These are phyloP conservation scores for Catharus minimus DNA, from an alignment of 2,113 vertebrate species.

Conservation along the genomic window DNA sequence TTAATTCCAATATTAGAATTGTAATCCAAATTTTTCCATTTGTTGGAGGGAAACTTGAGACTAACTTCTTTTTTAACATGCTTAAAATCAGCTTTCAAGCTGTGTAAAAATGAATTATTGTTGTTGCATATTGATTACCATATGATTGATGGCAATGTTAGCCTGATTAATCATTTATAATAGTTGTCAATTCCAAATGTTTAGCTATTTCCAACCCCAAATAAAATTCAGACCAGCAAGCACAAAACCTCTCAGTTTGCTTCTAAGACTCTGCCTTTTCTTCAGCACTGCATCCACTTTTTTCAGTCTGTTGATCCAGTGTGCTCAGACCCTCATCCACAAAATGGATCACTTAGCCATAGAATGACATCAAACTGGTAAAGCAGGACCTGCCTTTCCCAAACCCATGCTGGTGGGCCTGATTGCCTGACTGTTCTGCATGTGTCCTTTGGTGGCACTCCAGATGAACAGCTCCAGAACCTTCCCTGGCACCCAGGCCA, in stretches of 20 bases:
- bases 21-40: background rate
- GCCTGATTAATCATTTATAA: background rate
- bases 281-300: background rate
- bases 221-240: background rate
- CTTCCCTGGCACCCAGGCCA: background rate
- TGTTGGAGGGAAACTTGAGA: background rate
- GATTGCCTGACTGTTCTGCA: rapidly evolving
- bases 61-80: background rate
- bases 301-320: background rate
- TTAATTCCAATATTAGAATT: background rate
- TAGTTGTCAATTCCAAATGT: background rate
- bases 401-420: too few species aligned
- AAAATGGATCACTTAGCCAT: background rate
- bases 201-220: background rate
- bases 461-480: rapidly evolving
- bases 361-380: background rate
- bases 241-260: background rate
- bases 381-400: background rate
- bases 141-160: background rate
- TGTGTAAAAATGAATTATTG: background rate
- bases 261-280: background rate
- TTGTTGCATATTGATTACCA: background rate
- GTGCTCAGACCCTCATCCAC: background rate
- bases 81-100: background rate
- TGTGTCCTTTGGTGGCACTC: background rate